A percentile compares a stretch with the other conserved stretches of the same genome.
Conservation (phyloP, 53 echinoderm and acorn worm species). For the Arbacia lixula region DNA sequence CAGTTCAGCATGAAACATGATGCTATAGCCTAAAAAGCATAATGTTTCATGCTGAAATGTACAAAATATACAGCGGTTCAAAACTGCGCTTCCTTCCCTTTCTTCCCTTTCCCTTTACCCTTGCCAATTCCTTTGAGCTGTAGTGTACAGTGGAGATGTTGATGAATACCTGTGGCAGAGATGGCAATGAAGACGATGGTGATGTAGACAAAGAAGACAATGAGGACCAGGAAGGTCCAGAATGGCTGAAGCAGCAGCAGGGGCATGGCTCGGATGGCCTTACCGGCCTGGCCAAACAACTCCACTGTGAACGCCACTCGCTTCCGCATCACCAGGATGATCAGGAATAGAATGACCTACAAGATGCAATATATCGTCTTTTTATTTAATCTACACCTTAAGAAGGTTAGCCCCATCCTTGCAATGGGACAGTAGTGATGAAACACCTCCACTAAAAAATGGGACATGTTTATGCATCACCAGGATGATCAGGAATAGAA, state of each 20-base stretch:
- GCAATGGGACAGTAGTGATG: too few species aligned
- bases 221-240: slow-evolving; percentile 92
- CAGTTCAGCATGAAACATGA: too few species aligned
- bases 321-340: slow-evolving; percentile 96
- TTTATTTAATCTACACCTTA: too few species aligned
- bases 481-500: slow-evolving; percentile 84
- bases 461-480: slow-evolving; percentile 94
- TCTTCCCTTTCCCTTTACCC: too few species aligned
- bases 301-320: slow-evolving; percentile 89
- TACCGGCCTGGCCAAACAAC: slow-evolving; percentile 93
- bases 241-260: slow-evolving; percentile 86
- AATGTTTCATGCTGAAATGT: too few species aligned
- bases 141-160: too few species aligned
- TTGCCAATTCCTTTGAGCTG: too few species aligned
- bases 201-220: slow-evolving; percentile 81
- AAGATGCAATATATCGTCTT: too few species aligned
- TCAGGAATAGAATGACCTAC: slow-evolving; percentile 81
- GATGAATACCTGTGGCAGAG: slow-evolving; percentile 92
- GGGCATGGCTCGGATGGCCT: slow-evolving; percentile 92
- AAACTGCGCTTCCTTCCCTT: too few species aligned
- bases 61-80: too few species aligned
- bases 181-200: slow-evolving; percentile 91
- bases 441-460: slow-evolving; percentile 87
- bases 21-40: too few species aligned
- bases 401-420: too few species aligned